Evolutionary conservation across 2,113 vertebrate genomes (phyloP).

Genomic region (Lepisosteus oculatus): DNA sequence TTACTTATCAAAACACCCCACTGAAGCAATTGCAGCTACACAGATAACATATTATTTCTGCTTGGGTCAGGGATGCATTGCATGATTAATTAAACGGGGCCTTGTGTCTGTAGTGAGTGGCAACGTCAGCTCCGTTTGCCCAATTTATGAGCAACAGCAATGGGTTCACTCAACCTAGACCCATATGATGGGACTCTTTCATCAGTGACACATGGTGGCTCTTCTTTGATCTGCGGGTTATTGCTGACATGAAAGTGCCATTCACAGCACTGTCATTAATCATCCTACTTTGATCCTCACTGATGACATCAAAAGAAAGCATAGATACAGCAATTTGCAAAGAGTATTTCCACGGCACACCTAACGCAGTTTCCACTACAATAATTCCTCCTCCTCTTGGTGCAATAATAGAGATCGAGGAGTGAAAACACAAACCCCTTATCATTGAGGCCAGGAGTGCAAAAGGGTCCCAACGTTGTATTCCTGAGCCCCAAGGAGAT

Average conservation of each 20-base stretch:
- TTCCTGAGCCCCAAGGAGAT: too few relatives aligned
- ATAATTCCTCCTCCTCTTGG: too few relatives aligned
- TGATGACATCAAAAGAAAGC: slow-evolving; percentile 30
- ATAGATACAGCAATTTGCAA: slow-evolving; percentile 27
- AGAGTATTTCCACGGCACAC: slow-evolving; percentile 18
- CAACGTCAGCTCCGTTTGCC: slow-evolving; percentile 21
- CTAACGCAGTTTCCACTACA: too few relatives aligned
- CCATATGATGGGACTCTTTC: slow-evolving; percentile 26
- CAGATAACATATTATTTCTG: neutral
- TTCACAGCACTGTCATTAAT: slow-evolving; percentile 34
- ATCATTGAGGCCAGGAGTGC: too few relatives aligned
- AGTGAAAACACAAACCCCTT: too few relatives aligned
- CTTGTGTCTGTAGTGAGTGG: slow-evolving; percentile 16
- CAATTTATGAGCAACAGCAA: slow-evolving; percentile 25
- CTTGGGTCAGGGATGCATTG: neutral
- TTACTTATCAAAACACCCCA: too few relatives aligned
- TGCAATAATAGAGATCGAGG: too few relatives aligned
- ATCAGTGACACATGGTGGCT: slow-evolving; percentile 17
- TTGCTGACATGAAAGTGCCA: slow-evolving; percentile 34
- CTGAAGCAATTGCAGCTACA: too few relatives aligned
- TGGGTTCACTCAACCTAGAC: slow-evolving; percentile 12
- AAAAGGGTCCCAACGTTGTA: too few relatives aligned
- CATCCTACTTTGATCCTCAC: slow-evolving; percentile 36
- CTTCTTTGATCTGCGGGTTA: slow-evolving; percentile 40
- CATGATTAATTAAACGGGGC: slow-evolving; percentile 3